Evolutionary conservation across 2,888 invertebrate genomes (phyloP).

Genomic region (Caenorhabditis angaria): DNA sequence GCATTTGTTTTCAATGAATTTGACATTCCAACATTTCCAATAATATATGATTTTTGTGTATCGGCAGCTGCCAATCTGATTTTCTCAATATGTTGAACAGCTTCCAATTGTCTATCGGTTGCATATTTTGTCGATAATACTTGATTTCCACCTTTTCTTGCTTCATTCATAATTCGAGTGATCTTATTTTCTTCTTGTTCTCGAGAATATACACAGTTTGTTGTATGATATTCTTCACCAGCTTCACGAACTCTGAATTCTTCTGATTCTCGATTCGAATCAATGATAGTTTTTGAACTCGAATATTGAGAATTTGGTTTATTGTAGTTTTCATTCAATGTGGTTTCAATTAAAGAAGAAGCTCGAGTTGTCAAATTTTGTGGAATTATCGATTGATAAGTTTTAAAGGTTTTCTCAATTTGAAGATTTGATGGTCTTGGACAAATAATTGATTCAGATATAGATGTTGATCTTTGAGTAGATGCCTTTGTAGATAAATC

Average conservation of each 20-base stretch:
- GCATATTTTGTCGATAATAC: constrained; percentile 41
- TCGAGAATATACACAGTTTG: constrained; percentile 58
- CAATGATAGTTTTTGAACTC: constrained; percentile 29
- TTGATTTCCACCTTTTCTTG: constrained; percentile 52
- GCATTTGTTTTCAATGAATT: constrained; percentile 26
- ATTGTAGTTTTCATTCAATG: constrained; percentile 35
- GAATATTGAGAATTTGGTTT: constrained; percentile 23
- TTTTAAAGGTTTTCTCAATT: constrained; percentile 41
- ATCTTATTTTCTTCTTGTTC: constrained; percentile 37
- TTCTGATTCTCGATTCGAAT: constrained; percentile 41
- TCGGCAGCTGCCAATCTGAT: constrained; percentile 43
- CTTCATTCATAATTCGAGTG: constrained; percentile 43
- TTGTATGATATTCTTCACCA: constrained; percentile 54
- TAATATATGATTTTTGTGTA: constrained; percentile 41
- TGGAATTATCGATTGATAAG: constrained; percentile 42
- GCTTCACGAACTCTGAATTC: constrained; percentile 46
- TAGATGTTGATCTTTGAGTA: constrained; percentile 26
- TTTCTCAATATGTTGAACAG: constrained; percentile 40
- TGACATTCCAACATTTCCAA: constrained; percentile 37
- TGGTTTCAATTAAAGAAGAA: constrained; percentile 21
- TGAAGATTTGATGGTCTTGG: constrained; percentile 45
- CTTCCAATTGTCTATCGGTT: constrained; percentile 26
- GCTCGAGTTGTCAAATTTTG: constrained; percentile 29
- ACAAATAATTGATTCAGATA: constrained; percentile 35
- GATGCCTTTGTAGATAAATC: constrained; percentile 44